Evolutionary conservation across 92 coral and sea anemone genomes (phyloP).

Genomic region (Zoanthus sociatus): DNA sequence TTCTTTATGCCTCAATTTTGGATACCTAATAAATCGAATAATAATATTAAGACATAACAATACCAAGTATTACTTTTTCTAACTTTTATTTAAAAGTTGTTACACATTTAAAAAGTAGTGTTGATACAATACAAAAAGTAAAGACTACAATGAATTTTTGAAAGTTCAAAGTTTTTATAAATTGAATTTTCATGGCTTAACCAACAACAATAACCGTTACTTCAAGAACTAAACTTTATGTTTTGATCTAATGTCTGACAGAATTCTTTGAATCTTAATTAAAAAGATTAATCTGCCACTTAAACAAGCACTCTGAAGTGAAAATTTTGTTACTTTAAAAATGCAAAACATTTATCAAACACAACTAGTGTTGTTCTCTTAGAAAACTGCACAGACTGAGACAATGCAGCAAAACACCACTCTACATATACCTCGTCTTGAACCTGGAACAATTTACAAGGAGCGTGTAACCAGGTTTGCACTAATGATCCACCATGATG

Average conservation of each 20-base stretch:
- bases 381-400: neutral
- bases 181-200: slow-evolving; percentile 1
- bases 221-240: neutral
- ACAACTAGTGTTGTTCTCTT: neutral
- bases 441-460: slow-evolving; percentile 1
- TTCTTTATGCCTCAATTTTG: neutral
- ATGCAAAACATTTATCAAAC: neutral
- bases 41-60: neutral
- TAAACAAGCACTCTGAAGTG: slow-evolving; percentile 2
- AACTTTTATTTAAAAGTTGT: no score
- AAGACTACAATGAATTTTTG: no score
- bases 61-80: no score
- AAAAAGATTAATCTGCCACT: neutral
- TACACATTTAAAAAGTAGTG: no score
- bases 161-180: no score
- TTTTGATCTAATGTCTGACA: neutral
- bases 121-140: no score
- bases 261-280: neutral
- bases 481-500: neutral
- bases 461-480: slow-evolving; percentile 17
- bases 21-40: neutral
- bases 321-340: neutral
- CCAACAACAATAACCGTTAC: neutral
- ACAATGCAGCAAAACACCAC: neutral
- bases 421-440: slow-evolving; percentile 1